A percentile compares a stretch with the other conserved stretches of the same genome.
phyloP scores from a whole-genome alignment of 2,797 vertebrate species.

The Myotis vivesi region DNA sequence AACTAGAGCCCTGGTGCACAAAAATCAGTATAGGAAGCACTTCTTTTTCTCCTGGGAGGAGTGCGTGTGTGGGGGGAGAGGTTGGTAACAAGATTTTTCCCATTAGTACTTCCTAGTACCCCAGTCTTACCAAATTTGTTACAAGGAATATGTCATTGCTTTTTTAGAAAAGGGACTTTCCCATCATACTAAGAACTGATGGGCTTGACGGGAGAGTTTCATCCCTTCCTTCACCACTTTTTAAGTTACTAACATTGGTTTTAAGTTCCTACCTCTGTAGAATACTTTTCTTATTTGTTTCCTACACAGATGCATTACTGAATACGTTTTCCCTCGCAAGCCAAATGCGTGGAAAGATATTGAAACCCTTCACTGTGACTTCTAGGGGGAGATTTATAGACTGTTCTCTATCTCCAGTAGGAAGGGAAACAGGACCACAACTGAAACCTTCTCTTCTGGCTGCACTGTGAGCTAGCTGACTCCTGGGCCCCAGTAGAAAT shows the following conservation, averaged over 20 bases:
- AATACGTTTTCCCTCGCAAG: not conserved
- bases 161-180: constrained; percentile 28
- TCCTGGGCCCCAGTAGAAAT: not conserved
- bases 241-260: not conserved
- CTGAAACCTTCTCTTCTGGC: not conserved
- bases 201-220: not conserved
- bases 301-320: not conserved
- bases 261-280: constrained; percentile 3
- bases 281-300: constrained; percentile 30
- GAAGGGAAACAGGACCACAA: not conserved
- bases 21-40: not conserved
- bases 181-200: not conserved
- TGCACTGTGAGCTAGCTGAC: not conserved
- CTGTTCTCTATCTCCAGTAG: not conserved
- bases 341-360: not conserved
- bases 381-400: not conserved
- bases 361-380: not conserved
- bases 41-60: not conserved
- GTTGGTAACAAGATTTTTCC: not conserved
- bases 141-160: not conserved
- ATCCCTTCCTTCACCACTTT: not conserved
- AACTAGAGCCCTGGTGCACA: not conserved
- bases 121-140: not conserved
- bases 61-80: not conserved
- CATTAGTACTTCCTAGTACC: not conserved